phyloP scores from a whole-genome alignment of 2,113 vertebrate genomes.

The Takifugu flavidus region DNA sequence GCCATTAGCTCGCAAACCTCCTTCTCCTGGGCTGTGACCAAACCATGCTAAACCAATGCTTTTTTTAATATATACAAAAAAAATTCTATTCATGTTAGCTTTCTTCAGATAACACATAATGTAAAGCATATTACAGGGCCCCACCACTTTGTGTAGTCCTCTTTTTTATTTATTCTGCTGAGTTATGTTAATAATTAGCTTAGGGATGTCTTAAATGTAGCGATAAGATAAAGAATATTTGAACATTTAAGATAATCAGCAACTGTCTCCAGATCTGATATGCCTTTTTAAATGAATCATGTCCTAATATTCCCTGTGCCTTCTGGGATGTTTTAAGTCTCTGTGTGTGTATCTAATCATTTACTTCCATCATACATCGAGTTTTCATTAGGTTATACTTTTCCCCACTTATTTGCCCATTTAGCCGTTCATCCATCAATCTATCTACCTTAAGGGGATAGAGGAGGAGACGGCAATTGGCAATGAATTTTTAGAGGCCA shows the following conservation, averaged over 20 bases:
- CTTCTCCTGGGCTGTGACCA: constrained; percentile 71
- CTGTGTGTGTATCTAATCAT: constrained; percentile 68
- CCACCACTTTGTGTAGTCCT: constrained; percentile 59
- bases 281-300: constrained; percentile 23
- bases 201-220: constrained; percentile 46
- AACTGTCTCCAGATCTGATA: constrained; percentile 49
- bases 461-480: constrained; percentile 66
- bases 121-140: constrained; percentile 34
- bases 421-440: constrained; percentile 75
- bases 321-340: constrained; percentile 46
- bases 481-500: constrained; percentile 81
- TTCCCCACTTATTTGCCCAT: constrained; percentile 74
- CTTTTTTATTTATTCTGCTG: constrained; percentile 65
- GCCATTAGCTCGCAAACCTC: constrained; percentile 99
- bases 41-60: constrained; percentile 64
- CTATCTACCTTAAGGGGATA: constrained; percentile 70
- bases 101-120: constrained; percentile 28
- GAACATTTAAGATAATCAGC: constrained; percentile 59
- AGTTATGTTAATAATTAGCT: constrained; percentile 58
- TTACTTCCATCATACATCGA: constrained; percentile 66
- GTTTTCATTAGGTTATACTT: constrained; percentile 69
- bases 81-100: neutral
- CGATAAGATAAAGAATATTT: constrained; percentile 40
- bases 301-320: constrained; percentile 21
- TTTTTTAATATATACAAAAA: constrained; percentile 10